Evolutionary conservation across 1,140 invertebrate genomes (phyloP).

Genomic region (Neodiprion lecontei): DNA sequence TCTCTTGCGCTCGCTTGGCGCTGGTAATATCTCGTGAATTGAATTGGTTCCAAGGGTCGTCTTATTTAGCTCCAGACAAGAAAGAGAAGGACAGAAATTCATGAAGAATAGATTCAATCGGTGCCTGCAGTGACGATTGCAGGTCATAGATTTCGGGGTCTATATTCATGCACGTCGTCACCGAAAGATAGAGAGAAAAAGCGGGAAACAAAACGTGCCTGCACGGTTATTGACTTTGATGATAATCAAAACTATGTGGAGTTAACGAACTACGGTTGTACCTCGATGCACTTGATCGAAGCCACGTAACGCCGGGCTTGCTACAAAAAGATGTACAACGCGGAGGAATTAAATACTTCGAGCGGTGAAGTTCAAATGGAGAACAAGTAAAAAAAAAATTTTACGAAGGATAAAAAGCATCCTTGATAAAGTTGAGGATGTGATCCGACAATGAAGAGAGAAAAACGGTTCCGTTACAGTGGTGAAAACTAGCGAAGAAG

Average conservation of each 20-base stretch:
- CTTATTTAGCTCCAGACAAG: too few relatives aligned
- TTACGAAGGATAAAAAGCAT: background rate
- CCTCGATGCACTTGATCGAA: background rate
- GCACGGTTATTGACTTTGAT: background rate
- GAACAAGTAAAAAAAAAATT: background rate
- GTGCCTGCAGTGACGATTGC: too few relatives aligned
- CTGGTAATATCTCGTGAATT: too few relatives aligned
- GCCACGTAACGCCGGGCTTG: background rate
- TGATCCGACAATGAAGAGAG: conserved; percentile 17
- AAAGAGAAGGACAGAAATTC: too few relatives aligned
- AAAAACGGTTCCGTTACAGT: conserved; percentile 8
- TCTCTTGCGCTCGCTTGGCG: too few relatives aligned
- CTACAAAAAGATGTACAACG: background rate
- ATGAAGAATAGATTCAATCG: too few relatives aligned
- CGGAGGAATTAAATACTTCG: too few relatives aligned
- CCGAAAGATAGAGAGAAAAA: too few relatives aligned
- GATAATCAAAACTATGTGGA: background rate
- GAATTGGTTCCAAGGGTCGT: too few relatives aligned
- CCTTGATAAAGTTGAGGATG: conserved; percentile 7
- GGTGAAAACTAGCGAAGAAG: background rate
- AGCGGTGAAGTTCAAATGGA: background rate
- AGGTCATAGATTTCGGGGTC: too few relatives aligned
- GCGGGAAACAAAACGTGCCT: too few relatives aligned
- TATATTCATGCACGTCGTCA: too few relatives aligned
- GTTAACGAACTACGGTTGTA: background rate